These are phyloP conservation scores for Drosophila melanica DNA, from an alignment of 1,140 invertebrate genomes.

Conservation along the genomic window DNA sequence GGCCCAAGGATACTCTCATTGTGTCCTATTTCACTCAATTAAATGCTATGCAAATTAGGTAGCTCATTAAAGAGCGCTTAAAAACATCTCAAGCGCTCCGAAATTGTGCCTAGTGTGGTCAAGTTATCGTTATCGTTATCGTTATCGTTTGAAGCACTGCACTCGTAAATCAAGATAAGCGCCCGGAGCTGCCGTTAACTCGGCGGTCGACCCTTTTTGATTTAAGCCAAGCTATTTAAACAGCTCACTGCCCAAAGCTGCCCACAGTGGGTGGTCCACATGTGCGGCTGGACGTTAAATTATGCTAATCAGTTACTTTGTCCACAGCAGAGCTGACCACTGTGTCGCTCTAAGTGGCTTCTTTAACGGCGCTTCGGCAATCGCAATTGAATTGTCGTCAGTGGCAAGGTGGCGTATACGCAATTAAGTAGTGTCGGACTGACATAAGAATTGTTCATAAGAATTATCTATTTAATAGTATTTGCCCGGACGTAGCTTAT, in stretches of 20 bases:
- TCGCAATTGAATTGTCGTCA: slow-evolving; percentile 64
- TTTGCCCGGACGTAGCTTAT: background rate
- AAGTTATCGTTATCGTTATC: slow-evolving; percentile 28
- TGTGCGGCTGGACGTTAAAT: slow-evolving; percentile 41
- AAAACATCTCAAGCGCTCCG: slow-evolving; percentile 40
- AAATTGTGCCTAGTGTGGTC: slow-evolving; percentile 10
- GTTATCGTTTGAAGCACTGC: slow-evolving; percentile 58
- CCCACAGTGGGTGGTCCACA: slow-evolving; percentile 37
- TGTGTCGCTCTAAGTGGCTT: background rate
- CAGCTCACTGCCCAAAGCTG: slow-evolving; percentile 3
- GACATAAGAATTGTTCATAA: slow-evolving; percentile 14
- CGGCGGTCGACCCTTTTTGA: slow-evolving; percentile 74
- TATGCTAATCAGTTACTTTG: slow-evolving; percentile 69
- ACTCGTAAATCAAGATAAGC: slow-evolving; percentile 68
- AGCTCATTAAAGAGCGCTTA: slow-evolving; percentile 41
- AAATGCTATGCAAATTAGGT: slow-evolving; percentile 45
- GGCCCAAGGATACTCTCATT: slow-evolving; percentile 45
- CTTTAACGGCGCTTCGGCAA: slow-evolving; percentile 9
- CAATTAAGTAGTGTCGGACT: slow-evolving; percentile 48
- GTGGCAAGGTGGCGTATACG: slow-evolving; percentile 50
- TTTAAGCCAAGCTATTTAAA: slow-evolving; percentile 37
- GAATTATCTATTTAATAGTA: background rate
- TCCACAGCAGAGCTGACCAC: slow-evolving; percentile 13
- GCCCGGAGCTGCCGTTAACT: slow-evolving; percentile 39
- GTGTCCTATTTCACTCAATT: slow-evolving; percentile 69